Evolutionary conservation across 2,797 vertebrate genomes (phyloP).

Genomic region (Acanthis flammea): DNA sequence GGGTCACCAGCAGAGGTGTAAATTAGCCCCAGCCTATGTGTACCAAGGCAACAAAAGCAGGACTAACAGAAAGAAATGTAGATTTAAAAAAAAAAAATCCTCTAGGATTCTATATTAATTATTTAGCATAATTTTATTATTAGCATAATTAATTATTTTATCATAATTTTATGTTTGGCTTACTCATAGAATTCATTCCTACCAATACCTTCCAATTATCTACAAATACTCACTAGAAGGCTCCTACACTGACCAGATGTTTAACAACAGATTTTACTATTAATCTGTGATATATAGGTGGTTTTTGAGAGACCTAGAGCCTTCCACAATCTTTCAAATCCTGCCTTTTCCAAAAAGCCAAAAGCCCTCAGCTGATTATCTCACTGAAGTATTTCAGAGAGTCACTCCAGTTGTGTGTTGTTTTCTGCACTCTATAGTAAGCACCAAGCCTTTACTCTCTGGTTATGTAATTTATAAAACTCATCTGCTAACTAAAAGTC

Average conservation of each 20-base stretch:
- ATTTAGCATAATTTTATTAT: neutral
- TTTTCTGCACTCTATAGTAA: slow-evolving; percentile 14
- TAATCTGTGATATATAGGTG: neutral
- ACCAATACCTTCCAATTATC: neutral
- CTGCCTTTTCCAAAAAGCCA: neutral
- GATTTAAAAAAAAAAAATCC: neutral
- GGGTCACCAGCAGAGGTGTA: neutral
- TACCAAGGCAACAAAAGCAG: neutral
- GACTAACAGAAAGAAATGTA: neutral
- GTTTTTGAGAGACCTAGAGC: neutral
- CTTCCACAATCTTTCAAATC: neutral
- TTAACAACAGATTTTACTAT: neutral
- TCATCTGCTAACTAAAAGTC: slow-evolving; percentile 36
- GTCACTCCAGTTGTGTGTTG: neutral
- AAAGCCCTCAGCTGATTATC: fast-evolving
- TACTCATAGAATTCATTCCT: neutral
- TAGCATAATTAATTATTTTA: too few species aligned
- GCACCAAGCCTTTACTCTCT: slow-evolving; percentile 5
- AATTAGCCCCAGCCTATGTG: neutral
- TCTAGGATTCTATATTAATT: neutral
- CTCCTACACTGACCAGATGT: neutral
- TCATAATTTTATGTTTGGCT: neutral
- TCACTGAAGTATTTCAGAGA: neutral
- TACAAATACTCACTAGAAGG: neutral
- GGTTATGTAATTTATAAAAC: slow-evolving; percentile 57